Percentiles rank a stretch among this genome's conserved stretches.
phyloP scores from a whole-genome alignment of 2,888 invertebrate species.

The Punctoribates punctum region DNA sequence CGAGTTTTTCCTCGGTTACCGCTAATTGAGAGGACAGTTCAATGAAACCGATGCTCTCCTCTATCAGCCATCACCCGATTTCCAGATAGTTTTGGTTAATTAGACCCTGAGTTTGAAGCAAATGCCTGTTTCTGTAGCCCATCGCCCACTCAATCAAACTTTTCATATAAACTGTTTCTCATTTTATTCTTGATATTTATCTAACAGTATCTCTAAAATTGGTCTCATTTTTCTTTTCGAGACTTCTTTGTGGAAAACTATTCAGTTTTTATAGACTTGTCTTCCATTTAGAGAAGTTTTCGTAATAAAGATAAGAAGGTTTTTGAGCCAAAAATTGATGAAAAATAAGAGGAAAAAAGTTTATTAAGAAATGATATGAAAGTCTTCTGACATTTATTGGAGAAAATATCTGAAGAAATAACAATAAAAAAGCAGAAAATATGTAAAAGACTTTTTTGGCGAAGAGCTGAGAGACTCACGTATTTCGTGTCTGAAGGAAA shows the following conservation, averaged over 20 bases:
- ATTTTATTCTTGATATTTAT: background rate
- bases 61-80: background rate
- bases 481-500: background rate
- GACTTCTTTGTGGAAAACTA: too few relatives aligned
- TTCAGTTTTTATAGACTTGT: too few relatives aligned
- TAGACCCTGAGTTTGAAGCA: background rate
- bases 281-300: too few relatives aligned
- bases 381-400: too few relatives aligned
- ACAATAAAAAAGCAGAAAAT: too few relatives aligned
- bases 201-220: background rate
- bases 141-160: slow-evolving; percentile 11
- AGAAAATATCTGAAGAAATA: too few relatives aligned
- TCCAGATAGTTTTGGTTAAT: background rate
- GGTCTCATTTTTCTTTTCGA: background rate
- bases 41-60: slow-evolving; percentile 7
- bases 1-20: background rate
- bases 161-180: background rate
- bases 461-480: background rate
- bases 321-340: too few relatives aligned
- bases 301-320: too few relatives aligned
- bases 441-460: background rate
- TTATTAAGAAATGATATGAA: too few relatives aligned
- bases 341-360: too few relatives aligned
- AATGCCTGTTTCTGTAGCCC: background rate
- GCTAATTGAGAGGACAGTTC: background rate